Evolutionary conservation across 2,113 vertebrate genomes (phyloP), one percentile per base, ranked within the genome.

Genomic region (Cricetomys ansorgei): DNA sequence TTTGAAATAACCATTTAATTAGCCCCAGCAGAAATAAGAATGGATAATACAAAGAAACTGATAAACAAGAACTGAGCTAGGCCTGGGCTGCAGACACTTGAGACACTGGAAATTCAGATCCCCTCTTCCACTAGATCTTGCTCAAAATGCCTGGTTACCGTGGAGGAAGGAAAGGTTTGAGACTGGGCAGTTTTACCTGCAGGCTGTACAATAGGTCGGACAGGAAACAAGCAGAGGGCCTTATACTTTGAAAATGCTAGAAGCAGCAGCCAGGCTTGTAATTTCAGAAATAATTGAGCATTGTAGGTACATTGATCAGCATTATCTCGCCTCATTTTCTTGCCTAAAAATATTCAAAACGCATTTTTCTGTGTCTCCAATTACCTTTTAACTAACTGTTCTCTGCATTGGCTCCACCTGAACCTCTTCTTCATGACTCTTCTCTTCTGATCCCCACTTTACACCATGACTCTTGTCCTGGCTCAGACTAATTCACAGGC

Each of bases 1-100:
- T 97, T 91, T 97, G 85, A 96, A 96, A 79, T 77, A 93, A 94
- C 90, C 53, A n/a, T 88, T 90, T 97, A 96, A 97, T 96, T 96
- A 96, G 90, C 62, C 75, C 93, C 94, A 95, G 88, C 70, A 97
- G 92, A 97, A 97, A 96, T 69, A 90, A 94, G 48, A 92, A 89
- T 50, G 64, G 75, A 57, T 40, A 96, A 37, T 29, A 84, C 27
- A 95, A 88, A 87, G 45, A 87, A 95, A 95, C 59, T 96, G 37
- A 67, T 86, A 86, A 94, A 91, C 50, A 90, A 84, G 43, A 62
- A 87, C 72, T 70, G 64, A 96, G 92, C 31, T 40, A 88, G 86
- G 7, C 13, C 25, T 21, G 27, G 17, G 48, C 45, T 86, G 13
- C 40, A 73, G 25, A 48, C 50, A 55, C 43, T 75, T 88, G 81